Conservation (phyloP, 2,888 invertebrate species). For the Meandrusa payeni region DNA sequence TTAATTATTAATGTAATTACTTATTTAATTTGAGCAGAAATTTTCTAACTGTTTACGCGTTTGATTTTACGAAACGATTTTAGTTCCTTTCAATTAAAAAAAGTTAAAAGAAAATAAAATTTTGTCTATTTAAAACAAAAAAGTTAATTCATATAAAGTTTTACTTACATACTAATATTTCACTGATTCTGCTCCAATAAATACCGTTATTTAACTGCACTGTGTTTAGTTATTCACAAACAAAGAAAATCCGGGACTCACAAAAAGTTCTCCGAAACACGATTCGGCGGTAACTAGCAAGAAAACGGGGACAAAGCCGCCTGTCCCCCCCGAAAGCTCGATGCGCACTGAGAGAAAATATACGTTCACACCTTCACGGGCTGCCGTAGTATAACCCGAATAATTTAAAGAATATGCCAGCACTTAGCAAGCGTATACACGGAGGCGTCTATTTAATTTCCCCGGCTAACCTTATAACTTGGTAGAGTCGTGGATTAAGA, state of each 20-base stretch:
- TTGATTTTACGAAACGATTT: too few species aligned
- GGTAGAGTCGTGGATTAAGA: slow-evolving; percentile 9
- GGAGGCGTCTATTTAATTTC: slow-evolving; percentile 29
- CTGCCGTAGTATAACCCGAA: slow-evolving; percentile 67
- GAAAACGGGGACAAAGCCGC: slow-evolving; percentile 37
- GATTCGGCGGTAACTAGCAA: slow-evolving; percentile 39
- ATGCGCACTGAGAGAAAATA: slow-evolving; percentile 59
- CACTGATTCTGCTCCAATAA: too few species aligned
- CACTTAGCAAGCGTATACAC: slow-evolving; percentile 19
- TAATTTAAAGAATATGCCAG: slow-evolving; percentile 26
- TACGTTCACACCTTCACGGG: slow-evolving; percentile 37
- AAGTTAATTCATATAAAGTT: too few species aligned
- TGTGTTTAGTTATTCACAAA: slow-evolving; percentile 13
- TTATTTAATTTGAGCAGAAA: too few species aligned
- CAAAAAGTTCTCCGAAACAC: slow-evolving; percentile 35
- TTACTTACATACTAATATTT: too few species aligned
- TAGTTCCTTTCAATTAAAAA: too few species aligned
- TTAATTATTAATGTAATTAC: too few species aligned
- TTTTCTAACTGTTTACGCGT: too few species aligned
- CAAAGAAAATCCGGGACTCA: slow-evolving; percentile 33
- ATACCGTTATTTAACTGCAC: slow-evolving; percentile 5
- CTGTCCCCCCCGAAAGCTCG: slow-evolving; percentile 38
- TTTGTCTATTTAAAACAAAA: too few species aligned
- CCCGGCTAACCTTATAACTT: slow-evolving; percentile 28
- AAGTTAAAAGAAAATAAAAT: too few species aligned